Percentiles rank a stretch among this genome's conserved stretches.
Evolutionary conservation across 53 echinoderm and acorn worm species (phyloP).

Genomic region (Holothuria scabra): DNA sequence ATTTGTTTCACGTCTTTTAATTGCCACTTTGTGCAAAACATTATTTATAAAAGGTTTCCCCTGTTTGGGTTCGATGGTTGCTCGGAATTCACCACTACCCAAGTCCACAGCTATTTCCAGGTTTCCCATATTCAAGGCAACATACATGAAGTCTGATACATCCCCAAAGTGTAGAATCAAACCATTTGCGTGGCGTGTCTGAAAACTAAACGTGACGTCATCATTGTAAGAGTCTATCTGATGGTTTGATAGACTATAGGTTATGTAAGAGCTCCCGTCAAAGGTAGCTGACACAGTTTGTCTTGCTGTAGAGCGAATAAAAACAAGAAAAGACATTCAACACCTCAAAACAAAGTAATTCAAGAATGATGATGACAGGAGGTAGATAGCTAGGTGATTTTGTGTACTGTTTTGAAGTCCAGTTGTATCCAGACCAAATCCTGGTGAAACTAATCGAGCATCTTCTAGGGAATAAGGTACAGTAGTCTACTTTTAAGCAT

Average conservation of each 20-base stretch:
- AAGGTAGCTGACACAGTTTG: constrained; percentile 79
- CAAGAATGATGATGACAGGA: too few species aligned
- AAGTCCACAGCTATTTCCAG: constrained; percentile 79
- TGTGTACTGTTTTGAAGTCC: too few species aligned
- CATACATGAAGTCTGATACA: constrained; percentile 82
- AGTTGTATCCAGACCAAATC: too few species aligned
- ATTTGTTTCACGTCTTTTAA: constrained; percentile 62
- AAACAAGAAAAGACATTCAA: background rate
- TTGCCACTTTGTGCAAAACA: constrained; percentile 88
- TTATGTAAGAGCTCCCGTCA: constrained; percentile 82
- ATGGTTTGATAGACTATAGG: constrained; percentile 68
- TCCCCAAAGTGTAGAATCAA: constrained; percentile 65
- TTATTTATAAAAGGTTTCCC: constrained; percentile 71
- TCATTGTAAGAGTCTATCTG: constrained; percentile 62
- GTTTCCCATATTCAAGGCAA: constrained; percentile 69
- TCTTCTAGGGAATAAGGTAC: too few species aligned
- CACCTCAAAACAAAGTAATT: too few species aligned
- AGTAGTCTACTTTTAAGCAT: too few species aligned
- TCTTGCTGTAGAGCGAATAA: constrained; percentile 47
- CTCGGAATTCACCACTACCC: constrained; percentile 83
- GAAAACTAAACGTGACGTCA: constrained; percentile 84
- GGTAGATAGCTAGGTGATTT: too few species aligned
- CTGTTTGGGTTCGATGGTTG: constrained; percentile 55
- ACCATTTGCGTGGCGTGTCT: constrained; percentile 68
- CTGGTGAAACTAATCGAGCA: too few species aligned